Base-by-base conservation (phyloP, 2,797 vertebrate species). In the Scolopax bukidnonensis region DNA sequence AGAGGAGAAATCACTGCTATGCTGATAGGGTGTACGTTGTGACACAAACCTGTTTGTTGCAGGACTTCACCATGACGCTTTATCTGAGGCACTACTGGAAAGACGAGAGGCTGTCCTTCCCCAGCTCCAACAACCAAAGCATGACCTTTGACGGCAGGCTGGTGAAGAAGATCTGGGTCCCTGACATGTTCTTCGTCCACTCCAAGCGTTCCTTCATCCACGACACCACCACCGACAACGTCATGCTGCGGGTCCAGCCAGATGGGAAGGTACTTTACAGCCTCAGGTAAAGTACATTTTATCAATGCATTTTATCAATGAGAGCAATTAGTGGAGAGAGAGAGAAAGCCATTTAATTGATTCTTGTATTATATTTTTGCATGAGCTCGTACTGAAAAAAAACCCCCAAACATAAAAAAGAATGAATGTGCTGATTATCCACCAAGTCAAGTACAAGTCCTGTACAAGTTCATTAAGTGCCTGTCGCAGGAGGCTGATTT, bases 61-160 rank as follows among this genome's bases (percentile, higher is more conserved):
- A 99, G 99, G 99, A 99, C 96, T 99, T 99, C 47, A 99, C 99
- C 33, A 99, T 99, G 99, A 99, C 99, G 0, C 98, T 99, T 56
- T 99, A 99, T 75, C 97, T 99, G 94, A 98, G 99, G 88, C 99
- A 99, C 96, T 99, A 99, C 97, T 99, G 99, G 99, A 99, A 99
- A 95, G 99, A 99, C 0, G 99, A 99, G 97, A 98, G 99, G 21
- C 95, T 99, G 90, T 98, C 99, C 8, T 99, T 99, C 93, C 99
- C 98, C 3, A 99, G 99, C 98, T 98, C 98, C 95, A 99, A 99
- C 97, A 99, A 99, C 97, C 99, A 99, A 94, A 99, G 99, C 97
- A 99, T 99, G 99, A 99, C 99, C 11, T 99, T 99, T 15, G 99
- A 99, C 23, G 99, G 99, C 79, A 98, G 99, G 38, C 98, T 99